Evolutionary conservation across 2,113 vertebrate genomes (phyloP).

Genomic region (Ceratotherium simum): DNA sequence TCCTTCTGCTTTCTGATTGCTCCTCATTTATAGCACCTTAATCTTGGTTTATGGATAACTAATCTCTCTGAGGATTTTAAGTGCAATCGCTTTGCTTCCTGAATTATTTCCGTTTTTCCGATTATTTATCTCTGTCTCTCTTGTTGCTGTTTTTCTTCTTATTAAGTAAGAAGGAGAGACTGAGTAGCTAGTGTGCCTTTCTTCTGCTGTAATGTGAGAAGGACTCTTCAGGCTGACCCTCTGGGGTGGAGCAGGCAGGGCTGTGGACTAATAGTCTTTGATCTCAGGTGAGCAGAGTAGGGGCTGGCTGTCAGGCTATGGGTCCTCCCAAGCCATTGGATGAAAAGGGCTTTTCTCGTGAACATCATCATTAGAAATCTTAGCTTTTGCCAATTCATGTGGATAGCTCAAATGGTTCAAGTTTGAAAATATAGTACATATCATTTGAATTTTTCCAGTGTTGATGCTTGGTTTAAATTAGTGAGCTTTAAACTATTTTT

Average conservation of each 20-base stretch:
- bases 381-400: neutral
- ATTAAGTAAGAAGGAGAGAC: neutral
- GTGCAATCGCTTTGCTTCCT: constrained; percentile 9
- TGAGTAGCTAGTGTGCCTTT: neutral
- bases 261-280: neutral
- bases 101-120: constrained; percentile 36
- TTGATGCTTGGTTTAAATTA: constrained; percentile 42
- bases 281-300: neutral
- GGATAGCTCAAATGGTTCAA: neutral
- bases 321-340: neutral
- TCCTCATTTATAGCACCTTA: neutral
- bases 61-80: neutral
- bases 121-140: constrained; percentile 4
- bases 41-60: neutral
- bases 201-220: neutral
- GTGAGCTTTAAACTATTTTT: neutral
- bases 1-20: constrained; percentile 12
- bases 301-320: neutral
- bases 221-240: neutral
- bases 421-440: neutral
- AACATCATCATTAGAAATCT: neutral
- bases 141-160: constrained; percentile 18
- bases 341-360: neutral
- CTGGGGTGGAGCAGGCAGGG: neutral
- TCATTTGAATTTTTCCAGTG: neutral